Conservation (phyloP, 1,140 invertebrate species). For the Phthorimaea operculella region DNA sequence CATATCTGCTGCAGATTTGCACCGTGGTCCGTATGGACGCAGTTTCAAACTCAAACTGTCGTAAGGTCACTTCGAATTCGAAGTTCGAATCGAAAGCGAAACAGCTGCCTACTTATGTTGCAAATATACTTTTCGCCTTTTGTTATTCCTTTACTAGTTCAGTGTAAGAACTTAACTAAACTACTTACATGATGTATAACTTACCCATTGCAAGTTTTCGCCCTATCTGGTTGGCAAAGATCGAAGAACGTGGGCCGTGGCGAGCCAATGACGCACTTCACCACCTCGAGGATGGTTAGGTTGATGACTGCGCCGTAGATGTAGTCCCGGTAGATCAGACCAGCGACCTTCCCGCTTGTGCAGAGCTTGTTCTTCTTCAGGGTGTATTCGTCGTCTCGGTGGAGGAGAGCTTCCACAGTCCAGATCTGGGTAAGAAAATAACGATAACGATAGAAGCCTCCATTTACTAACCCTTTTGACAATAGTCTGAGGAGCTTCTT, state of each 20-base stretch:
- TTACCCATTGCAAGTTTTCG: slow-evolving; percentile 70
- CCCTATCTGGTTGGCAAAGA: slow-evolving; percentile 73
- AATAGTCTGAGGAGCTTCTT: too few relatives aligned
- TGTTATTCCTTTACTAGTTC: too few relatives aligned
- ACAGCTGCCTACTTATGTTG: too few relatives aligned
- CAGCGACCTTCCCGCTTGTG: slow-evolving; percentile 40
- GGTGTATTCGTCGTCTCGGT: slow-evolving; percentile 51
- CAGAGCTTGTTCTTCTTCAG: slow-evolving; percentile 48
- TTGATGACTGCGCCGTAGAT: slow-evolving; percentile 68
- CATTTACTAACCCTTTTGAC: too few relatives aligned
- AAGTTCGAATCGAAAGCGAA: too few relatives aligned
- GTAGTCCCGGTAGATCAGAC: slow-evolving; percentile 70
- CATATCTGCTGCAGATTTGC: too few relatives aligned
- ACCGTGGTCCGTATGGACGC: too few relatives aligned
- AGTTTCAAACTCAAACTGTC: too few relatives aligned
- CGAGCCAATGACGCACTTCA: slow-evolving; percentile 75
- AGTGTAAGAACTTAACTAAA: too few relatives aligned
- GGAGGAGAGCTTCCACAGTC: slow-evolving; percentile 45
- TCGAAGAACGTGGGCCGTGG: slow-evolving; percentile 80
- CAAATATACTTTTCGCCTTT: too few relatives aligned
- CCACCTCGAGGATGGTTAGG: slow-evolving; percentile 69
- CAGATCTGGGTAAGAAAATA: slow-evolving; percentile 34
- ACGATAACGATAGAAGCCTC: too few relatives aligned
- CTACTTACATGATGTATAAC: slow-evolving; percentile 12
- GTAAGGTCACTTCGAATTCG: too few relatives aligned